Percentiles rank a stretch among this genome's conserved stretches.
Conservation (phyloP, 2,113 vertebrate genomes). For the Larimichthys polyactis region DNA sequence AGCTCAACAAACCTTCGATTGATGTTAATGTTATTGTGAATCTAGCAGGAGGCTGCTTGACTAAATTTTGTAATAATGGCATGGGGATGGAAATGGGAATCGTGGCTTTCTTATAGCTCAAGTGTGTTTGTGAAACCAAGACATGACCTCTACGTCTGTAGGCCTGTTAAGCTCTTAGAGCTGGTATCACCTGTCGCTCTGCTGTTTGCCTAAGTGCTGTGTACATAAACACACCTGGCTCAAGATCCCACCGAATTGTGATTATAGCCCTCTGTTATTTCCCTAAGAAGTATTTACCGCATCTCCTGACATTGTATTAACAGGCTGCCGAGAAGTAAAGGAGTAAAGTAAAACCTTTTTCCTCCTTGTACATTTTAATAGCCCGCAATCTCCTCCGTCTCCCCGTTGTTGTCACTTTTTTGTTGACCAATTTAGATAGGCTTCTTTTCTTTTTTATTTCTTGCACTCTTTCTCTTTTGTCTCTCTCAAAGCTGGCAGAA, state of each 20-base stretch:
- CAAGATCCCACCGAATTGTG: slow-evolving; percentile 67
- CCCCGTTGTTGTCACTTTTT: slow-evolving; percentile 70
- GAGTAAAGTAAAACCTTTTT: slow-evolving; percentile 40
- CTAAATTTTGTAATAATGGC: slow-evolving; percentile 23
- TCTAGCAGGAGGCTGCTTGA: slow-evolving; percentile 7
- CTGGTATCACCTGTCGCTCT: slow-evolving; percentile 74
- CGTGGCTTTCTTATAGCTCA: slow-evolving; percentile 8
- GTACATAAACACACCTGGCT: slow-evolving; percentile 78
- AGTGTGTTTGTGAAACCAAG: slow-evolving; percentile 66
- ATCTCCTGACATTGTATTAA: slow-evolving; percentile 79
- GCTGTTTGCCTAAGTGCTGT: slow-evolving; percentile 73
- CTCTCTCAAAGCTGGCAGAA: slow-evolving; percentile 78
- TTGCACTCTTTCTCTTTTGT: slow-evolving; percentile 77
- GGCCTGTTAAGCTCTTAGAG: slow-evolving; percentile 71
- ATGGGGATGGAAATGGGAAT: slow-evolving; percentile 48
- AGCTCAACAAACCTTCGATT: neutral
- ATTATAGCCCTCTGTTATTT: slow-evolving; percentile 84
- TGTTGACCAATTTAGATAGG: slow-evolving; percentile 85
- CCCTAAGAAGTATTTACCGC: slow-evolving; percentile 85
- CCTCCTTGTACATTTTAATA: slow-evolving; percentile 75
- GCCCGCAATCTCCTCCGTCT: slow-evolving; percentile 75
- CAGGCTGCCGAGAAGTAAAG: slow-evolving; percentile 81
- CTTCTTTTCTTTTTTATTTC: slow-evolving; percentile 71
- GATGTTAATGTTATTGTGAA: slow-evolving; percentile 2
- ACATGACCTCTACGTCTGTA: slow-evolving; percentile 66